Percentiles rank a stretch among this genome's conserved stretches.
These are phyloP conservation scores for Julus scanicus DNA, from an alignment of 2,888 invertebrate genomes.

Conservation along the genomic window DNA sequence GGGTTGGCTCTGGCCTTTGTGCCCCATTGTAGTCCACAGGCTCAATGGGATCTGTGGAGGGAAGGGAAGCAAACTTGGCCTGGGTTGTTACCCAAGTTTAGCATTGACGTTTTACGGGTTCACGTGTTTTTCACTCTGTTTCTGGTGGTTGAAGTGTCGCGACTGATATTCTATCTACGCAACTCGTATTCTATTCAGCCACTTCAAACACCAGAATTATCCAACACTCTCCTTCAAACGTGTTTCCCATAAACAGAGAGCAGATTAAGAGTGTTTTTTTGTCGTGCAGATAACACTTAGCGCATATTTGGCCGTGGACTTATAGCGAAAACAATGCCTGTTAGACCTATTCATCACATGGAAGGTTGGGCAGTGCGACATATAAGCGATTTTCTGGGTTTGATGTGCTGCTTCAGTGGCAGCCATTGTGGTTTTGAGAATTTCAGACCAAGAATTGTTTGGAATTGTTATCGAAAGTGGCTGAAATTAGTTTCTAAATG, in stretches of 20 bases:
- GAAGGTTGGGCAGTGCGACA: neutral
- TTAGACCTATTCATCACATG: neutral
- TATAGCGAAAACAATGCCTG: neutral
- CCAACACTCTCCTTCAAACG: conserved; percentile 43
- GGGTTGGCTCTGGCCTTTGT: conserved; percentile 49
- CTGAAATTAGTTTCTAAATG: too few species aligned
- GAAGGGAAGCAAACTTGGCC: neutral
- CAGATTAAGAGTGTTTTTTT: conserved; percentile 22
- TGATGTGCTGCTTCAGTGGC: neutral
- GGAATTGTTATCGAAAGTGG: too few species aligned
- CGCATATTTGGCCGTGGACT: neutral
- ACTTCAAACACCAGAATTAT: conserved; percentile 36
- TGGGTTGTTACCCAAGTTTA: neutral
- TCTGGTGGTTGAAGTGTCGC: neutral
- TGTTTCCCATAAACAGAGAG: conserved; percentile 28
- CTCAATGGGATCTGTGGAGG: conserved; percentile 21
- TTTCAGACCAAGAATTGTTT: too few species aligned
- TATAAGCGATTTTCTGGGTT: too few species aligned
- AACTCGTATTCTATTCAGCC: conserved; percentile 1
- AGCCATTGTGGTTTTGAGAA: neutral
- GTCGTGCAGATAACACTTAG: neutral
- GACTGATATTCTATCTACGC: neutral
- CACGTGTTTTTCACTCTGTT: conserved; percentile 18
- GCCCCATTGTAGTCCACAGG: conserved; percentile 12
- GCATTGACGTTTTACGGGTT: neutral